Percentiles rank a stretch among this genome's conserved stretches.
phyloP scores from a whole-genome alignment of 2,797 vertebrate species.

The Apodemus agrarius region DNA sequence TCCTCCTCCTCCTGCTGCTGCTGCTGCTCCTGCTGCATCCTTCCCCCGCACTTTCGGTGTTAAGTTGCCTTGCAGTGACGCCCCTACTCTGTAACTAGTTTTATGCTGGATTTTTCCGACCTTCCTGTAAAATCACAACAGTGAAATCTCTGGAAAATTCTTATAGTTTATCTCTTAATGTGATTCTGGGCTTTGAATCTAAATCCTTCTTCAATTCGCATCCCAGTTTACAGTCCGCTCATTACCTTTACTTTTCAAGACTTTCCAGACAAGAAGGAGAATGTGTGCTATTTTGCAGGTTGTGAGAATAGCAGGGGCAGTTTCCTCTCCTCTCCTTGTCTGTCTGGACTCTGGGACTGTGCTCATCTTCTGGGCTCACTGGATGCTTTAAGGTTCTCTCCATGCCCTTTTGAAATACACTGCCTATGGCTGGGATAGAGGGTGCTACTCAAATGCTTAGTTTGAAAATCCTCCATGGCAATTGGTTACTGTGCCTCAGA shows the following conservation, averaged over 20 bases:
- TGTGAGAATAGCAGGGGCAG: neutral
- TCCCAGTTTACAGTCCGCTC: constrained; percentile 15
- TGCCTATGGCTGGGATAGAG: neutral
- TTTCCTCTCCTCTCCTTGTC: neutral
- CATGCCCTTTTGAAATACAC: neutral
- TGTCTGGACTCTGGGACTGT: neutral
- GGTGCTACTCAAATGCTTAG: neutral
- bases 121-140: neutral
- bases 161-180: neutral
- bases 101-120: neutral
- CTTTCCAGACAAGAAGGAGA: constrained; percentile 33
- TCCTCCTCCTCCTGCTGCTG: neutral
- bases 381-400: constrained; percentile 4
- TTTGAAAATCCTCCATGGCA: constrained; percentile 16
- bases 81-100: neutral
- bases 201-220: constrained; percentile 8
- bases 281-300: constrained; percentile 27
- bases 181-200: neutral
- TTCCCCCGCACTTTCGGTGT: neutral
- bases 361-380: neutral
- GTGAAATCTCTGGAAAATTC: neutral
- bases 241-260: constrained; percentile 38
- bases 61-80: neutral
- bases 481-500: neutral
- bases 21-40: neutral